Base-by-base conservation (phyloP, 2,797 vertebrate genomes). In the Molossus alvarezi region DNA sequence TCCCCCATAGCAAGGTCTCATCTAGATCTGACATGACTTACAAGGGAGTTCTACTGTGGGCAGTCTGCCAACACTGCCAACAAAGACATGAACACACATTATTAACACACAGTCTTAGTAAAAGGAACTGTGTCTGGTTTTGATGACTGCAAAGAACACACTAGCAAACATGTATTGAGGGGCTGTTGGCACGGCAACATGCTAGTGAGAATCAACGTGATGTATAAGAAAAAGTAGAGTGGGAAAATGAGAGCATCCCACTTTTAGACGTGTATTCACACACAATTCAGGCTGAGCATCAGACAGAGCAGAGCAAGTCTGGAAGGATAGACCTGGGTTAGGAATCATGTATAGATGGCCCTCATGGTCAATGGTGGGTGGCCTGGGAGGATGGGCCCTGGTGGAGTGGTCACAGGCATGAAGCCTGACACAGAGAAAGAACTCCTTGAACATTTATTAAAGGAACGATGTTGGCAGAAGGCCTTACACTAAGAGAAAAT, bases 311-410 rank as follows among this genome's bases (percentile, higher is more conserved):
- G 41, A 62, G 25, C 18, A 17, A 17, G 27, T 33, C 51, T 60
- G 29, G 17, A 58, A 64, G 37, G 37, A 37, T 4, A 75, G 13
- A 51, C 21, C 14, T 29, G 41, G 25, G n/a, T 77, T n/a, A 41
- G 53, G 27, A 23, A 25, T 10, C 25, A 1, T 33, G 17, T 9
- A 6, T 2, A 60, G 14, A 60, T 51, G 29, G 12, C 1, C 33
- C 45, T 77, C 48, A 0, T 3, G 55, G 12, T 29, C 89, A 82
- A 1, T 12, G 62, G 9, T 14, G 6, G 25, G 17, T 33, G 14
- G 6, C 4, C 1, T 0, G 8, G 23, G 29, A 67, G 5, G 21
- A 37, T 29, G 9, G 41, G 3, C 2, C 29, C 57, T 1, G 20
- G 58, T 45, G 3, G 10, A 53, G 21, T 2, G 33, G n/a, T n/a